Evolutionary conservation across 2,113 vertebrate species (phyloP).

Genomic region (Ardeotis arabs): DNA sequence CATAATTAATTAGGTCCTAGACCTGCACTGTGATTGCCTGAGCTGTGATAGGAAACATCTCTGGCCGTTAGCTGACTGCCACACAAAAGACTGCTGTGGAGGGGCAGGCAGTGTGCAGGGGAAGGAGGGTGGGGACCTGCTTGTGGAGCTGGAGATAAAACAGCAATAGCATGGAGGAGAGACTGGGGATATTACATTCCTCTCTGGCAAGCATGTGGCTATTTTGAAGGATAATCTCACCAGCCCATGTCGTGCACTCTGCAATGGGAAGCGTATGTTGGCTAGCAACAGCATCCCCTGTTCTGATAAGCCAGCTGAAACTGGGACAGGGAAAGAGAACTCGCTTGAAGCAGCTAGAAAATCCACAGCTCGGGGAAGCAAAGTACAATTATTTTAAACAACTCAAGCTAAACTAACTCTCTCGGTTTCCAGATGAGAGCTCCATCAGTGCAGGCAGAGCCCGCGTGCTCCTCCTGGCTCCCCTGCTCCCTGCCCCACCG

Average conservation of each 20-base stretch:
- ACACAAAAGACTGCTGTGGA: constrained; percentile 12
- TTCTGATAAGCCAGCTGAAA: constrained; percentile 39
- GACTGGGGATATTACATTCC: background rate
- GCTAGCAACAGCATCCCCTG: background rate
- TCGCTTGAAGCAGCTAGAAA: constrained; percentile 15
- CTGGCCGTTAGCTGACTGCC: background rate
- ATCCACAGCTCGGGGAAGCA: constrained; percentile 11
- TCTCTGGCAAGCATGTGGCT: background rate
- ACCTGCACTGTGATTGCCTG: background rate
- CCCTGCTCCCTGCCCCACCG: background rate
- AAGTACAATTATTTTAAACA: constrained; percentile 57
- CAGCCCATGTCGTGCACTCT: accelerated
- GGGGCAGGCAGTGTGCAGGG: background rate
- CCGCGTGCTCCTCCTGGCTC: accelerated
- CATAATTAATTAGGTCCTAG: constrained; percentile 60
- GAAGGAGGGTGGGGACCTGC: background rate
- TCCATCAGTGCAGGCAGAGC: background rate
- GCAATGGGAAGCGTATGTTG: background rate
- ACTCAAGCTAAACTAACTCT: constrained; percentile 46
- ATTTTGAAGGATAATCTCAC: constrained; percentile 31
- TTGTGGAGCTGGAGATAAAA: constrained; percentile 47
- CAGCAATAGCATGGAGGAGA: background rate
- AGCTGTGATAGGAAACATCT: constrained; percentile 23
- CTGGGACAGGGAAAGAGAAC: constrained; percentile 30
- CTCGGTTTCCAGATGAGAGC: background rate